A percentile compares a stretch with the other conserved stretches of the same genome.
phyloP scores from a whole-genome alignment of 2,113 vertebrate genomes.

The Halichoerus grypus region DNA sequence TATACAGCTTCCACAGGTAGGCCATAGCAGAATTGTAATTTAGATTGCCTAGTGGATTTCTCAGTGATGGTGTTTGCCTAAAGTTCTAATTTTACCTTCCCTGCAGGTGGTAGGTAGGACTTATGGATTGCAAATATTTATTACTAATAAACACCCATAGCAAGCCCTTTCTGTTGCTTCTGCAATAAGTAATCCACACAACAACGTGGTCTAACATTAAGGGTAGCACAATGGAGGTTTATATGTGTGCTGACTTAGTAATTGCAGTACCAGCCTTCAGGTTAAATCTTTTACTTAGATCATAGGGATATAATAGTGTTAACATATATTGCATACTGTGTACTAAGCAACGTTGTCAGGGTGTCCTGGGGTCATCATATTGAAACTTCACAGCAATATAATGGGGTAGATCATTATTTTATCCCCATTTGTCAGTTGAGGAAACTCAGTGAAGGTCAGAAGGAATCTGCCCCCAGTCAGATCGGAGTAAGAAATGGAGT shows the following conservation, averaged over 20 bases:
- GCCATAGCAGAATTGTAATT: not conserved
- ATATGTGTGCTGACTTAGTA: not conserved
- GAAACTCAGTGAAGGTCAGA: not conserved
- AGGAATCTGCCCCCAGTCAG: not conserved
- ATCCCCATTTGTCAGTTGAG: not conserved
- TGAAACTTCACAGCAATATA: not conserved
- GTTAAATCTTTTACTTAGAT: not conserved
- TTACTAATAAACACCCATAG: not conserved
- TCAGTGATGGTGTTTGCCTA: not conserved
- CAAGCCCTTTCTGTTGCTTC: not conserved
- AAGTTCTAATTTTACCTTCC: not conserved
- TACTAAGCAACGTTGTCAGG: not conserved
- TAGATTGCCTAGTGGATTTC: constrained; percentile 2
- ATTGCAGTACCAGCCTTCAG: not conserved
- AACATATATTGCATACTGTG: not conserved
- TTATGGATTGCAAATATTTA: not conserved
- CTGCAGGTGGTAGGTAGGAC: not conserved
- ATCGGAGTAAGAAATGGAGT: not conserved
- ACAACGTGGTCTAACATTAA: not conserved
- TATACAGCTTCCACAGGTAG: not conserved
- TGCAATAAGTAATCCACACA: not conserved
- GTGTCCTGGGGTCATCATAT: not conserved
- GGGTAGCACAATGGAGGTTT: not conserved
- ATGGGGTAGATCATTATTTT: not conserved
- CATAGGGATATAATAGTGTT: not conserved